Conservation (phyloP, 2,113 vertebrate species). For the Daphoenositta chrysoptera region DNA sequence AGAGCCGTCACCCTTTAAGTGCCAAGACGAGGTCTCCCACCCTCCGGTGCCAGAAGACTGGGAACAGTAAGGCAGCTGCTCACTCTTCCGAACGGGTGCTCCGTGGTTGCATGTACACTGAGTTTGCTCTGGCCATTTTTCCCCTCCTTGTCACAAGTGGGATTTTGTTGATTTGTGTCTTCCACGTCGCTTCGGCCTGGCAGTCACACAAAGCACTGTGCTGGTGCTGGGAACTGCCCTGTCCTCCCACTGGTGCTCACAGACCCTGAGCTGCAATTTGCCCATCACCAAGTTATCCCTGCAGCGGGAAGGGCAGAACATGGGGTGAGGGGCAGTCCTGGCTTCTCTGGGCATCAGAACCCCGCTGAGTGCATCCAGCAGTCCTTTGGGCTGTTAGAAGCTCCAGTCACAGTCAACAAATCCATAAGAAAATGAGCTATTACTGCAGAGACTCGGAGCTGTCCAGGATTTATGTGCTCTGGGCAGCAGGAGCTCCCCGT, state of each 20-base stretch:
- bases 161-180: neutral
- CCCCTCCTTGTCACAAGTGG: neutral
- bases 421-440: neutral
- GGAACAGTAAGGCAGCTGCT: conserved; percentile 49
- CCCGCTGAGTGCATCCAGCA: neutral
- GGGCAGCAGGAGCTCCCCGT: neutral
- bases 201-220: neutral
- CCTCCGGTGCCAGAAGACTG: neutral
- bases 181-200: fast-evolving
- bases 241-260: neutral
- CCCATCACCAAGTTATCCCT: neutral
- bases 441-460: neutral
- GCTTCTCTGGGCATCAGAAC: neutral
- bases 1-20: neutral
- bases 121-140: fast-evolving
- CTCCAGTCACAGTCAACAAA: neutral
- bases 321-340: neutral
- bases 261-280: neutral
- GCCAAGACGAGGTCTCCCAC: conserved; percentile 10
- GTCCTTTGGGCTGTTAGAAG: neutral
- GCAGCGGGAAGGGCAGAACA: neutral
- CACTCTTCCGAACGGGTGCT: fast-evolving
- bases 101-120: neutral
- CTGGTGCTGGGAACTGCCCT: neutral
- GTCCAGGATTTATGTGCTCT: neutral